A percentile compares a stretch with the other conserved stretches of the same genome.
Evolutionary conservation across 2,797 vertebrate genomes (phyloP).

Genomic region (Cyprinella venusta): DNA sequence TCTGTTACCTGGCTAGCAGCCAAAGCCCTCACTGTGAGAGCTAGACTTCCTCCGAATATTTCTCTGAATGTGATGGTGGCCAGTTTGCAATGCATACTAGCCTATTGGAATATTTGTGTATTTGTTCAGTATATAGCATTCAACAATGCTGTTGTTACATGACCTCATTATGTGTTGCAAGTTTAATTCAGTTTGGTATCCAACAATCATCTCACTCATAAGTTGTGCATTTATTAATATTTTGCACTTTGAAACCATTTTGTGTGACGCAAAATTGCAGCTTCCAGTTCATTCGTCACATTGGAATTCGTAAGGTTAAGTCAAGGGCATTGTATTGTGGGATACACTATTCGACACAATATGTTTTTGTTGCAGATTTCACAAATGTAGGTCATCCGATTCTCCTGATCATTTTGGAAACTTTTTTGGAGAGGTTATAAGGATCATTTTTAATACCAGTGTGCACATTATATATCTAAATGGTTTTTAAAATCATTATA

Average conservation of each 20-base stretch:
- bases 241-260: neutral
- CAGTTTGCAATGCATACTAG: neutral
- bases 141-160: neutral
- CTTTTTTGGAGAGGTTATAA: neutral
- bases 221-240: neutral
- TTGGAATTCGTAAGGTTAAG: neutral
- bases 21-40: slow-evolving; percentile 60
- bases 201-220: neutral
- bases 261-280: neutral
- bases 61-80: slow-evolving; percentile 41
- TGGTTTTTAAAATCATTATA: neutral
- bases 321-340: neutral
- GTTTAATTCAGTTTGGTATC: neutral
- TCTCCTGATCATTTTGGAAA: slow-evolving; percentile 14
- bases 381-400: neutral
- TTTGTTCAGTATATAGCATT: too few species aligned
- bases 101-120: neutral
- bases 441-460: slow-evolving; percentile 13
- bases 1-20: slow-evolving; percentile 68
- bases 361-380: slow-evolving; percentile 9
- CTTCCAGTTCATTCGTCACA: neutral
- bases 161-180: neutral
- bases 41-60: slow-evolving; percentile 42
- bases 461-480: slow-evolving; percentile 8
- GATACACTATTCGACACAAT: neutral